Evolutionary conservation across 2,113 vertebrate genomes (phyloP).

Genomic region (Xiphias gladius): DNA sequence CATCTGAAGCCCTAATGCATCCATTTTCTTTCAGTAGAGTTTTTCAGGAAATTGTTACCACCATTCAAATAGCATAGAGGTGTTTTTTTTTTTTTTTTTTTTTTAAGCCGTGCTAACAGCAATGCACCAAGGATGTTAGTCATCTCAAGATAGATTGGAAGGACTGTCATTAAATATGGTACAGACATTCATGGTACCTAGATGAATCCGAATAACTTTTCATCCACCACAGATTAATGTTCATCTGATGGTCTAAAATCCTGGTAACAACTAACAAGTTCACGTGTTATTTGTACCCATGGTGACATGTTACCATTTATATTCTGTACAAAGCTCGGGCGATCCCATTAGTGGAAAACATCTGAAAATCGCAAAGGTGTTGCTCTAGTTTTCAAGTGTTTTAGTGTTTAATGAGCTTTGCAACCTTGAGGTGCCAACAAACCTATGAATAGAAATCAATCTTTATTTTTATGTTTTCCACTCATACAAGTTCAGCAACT

Average conservation of each 20-base stretch:
- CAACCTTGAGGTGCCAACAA: slow-evolving; percentile 1
- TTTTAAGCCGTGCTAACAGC: too few species aligned
- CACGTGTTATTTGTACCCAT: not conserved
- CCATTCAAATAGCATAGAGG: not conserved
- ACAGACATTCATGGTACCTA: not conserved
- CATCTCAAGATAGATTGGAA: not conserved
- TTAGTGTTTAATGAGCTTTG: slow-evolving; percentile 40
- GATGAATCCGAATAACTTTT: not conserved
- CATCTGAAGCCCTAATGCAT: too few species aligned
- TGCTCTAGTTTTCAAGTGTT: slow-evolving; percentile 36
- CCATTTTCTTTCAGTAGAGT: not conserved
- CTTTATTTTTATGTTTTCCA: not conserved
- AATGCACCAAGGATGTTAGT: not conserved
- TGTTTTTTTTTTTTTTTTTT: too few species aligned
- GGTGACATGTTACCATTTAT: slow-evolving; percentile 2
- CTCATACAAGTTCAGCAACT: not conserved
- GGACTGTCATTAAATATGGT: not conserved
- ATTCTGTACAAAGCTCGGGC: slow-evolving; percentile 11
- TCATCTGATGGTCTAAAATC: not conserved
- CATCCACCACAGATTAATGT: not conserved
- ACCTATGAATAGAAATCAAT: slow-evolving; percentile 25
- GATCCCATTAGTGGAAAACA: slow-evolving; percentile 3
- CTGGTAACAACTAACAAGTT: not conserved
- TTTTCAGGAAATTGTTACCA: not conserved
- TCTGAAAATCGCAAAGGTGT: slow-evolving; percentile 22